These are phyloP conservation scores for Ferrisia virgata DNA, from an alignment of 2,888 invertebrate genomes.

Conservation along the genomic window DNA sequence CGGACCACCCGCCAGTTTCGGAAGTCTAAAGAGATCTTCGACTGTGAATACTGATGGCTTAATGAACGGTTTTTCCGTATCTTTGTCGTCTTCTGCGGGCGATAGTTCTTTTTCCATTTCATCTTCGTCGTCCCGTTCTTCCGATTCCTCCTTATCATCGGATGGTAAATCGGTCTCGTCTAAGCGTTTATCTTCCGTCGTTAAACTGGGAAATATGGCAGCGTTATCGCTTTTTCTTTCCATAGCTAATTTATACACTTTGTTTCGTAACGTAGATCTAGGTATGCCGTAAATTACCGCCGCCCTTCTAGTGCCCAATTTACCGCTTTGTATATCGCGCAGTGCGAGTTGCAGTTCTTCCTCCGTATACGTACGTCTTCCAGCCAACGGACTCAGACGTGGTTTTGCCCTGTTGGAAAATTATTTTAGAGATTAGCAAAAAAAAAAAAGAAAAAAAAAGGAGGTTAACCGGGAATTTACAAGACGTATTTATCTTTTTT, in stretches of 20 bases:
- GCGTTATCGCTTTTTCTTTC: conserved; percentile 64
- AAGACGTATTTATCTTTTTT: too few species aligned
- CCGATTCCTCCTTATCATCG: conserved; percentile 47
- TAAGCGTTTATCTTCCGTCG: conserved; percentile 48
- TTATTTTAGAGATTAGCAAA: background rate
- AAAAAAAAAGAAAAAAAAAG: background rate
- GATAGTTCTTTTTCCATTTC: conserved; percentile 54
- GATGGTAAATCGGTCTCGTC: conserved; percentile 34
- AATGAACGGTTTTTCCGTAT: conserved; percentile 57
- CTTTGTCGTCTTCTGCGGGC: conserved; percentile 62
- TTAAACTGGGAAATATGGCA: conserved; percentile 51
- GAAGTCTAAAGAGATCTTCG: conserved; percentile 61
- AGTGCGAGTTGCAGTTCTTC: conserved; percentile 92
- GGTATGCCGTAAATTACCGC: conserved; percentile 96
- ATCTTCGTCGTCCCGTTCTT: conserved; percentile 49
- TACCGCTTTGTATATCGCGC: conserved; percentile 87
- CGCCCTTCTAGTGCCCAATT: conserved; percentile 87
- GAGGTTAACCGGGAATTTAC: too few species aligned
- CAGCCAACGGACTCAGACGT: conserved; percentile 57
- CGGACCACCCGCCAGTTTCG: conserved; percentile 50
- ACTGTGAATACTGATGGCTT: conserved; percentile 60
- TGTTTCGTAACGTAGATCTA: conserved; percentile 91
- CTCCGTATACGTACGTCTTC: conserved; percentile 86
- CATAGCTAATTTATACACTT: conserved; percentile 79
- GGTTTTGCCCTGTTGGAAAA: conserved; percentile 66